Evolutionary conservation across 37 sponge, comb jelly and placozoan species (phyloP), one percentile per base, ranked within the genome.

Genomic region (Cladorhizidae sp.): DNA sequence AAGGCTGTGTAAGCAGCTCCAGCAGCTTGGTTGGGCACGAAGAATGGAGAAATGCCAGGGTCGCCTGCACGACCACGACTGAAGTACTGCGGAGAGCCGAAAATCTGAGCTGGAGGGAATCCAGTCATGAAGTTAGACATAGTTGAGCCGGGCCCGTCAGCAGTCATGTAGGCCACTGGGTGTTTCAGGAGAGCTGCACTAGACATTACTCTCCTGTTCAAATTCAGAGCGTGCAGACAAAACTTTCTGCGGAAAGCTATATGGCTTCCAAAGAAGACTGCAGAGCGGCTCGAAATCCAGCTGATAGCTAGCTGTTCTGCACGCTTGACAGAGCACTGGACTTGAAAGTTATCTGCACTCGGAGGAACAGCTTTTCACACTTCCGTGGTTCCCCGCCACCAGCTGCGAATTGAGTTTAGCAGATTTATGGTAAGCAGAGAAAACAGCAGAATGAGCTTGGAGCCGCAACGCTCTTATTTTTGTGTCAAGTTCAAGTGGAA

Each of bases 71-170:
- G 79, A 12, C 79, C 52, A 23, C 79, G 49, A 2, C 42, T 54
- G 57, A 84, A 78, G 63, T 85, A 85, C 49, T 54, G 87, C 14
- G 62, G 62, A 39, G 76, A 52, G 6, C 72, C 82, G 37, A 87
- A 81, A 50, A 80, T 71, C 18, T 81, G 82, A 23, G 79, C 62
- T 22, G 82, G 76, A 29, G 81, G 82, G 32, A 75, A 75, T 29
- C 57, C 57, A 20, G 72, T 67, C 67, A 81, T 74, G 58, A 81
- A 87, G 51, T 79, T 80, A 9, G 87, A 70, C 86, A 84, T 84
- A 8, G 64, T n/a, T 15, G 51, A 79, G 57, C 57, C 73, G 42
- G 62, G 62, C 18, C 72, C 78, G 26, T 57, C 79, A 39, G 78
- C 42, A 26, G 85, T 70, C 85, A 85, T 85, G 72, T 85, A 82